Base-by-base conservation (phyloP, 2,113 vertebrate genomes). In the Scortum barcoo region DNA sequence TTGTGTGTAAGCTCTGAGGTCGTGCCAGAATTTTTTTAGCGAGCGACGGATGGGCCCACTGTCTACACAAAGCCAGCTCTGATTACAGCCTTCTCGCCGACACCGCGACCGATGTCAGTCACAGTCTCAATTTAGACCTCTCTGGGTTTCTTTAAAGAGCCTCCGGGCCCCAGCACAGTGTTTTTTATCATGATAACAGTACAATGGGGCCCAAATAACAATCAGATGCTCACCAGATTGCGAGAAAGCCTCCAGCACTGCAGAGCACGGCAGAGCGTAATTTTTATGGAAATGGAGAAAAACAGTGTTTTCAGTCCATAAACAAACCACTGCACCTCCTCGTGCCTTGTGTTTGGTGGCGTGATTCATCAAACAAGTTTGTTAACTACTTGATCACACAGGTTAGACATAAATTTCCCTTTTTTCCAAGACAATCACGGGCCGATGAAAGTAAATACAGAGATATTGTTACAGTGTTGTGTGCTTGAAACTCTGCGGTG, bases 211-310 rank as follows among this genome's bases (percentile, higher is more conserved):
- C 85, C 85, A 93, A 95, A 95, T 94, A 93, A 93, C 92, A 94
- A 90, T 94, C 93, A 92, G 90, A 94, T 95, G 93, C 89, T 90
- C 78, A 67, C 85, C 89, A 91, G 89, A 92, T 90, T 93, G 78
- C 53, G 26, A 77, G 54, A 75, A 28, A 56, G 66, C 85, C 72
- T 86, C 72, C 57, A 60, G 90, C 72, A 0, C 46, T 24, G 69
- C 2, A 63, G 6, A 84, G 33, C 71, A 53, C 16, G 79, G 54
- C 7, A 3, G 44, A 66, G 80, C 5, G 2, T 65, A 13, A 62
- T 72, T 85, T 90, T 87, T 82, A 80, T 87, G 83, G 80, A 85
- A 83, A 66, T 36, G 7, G 56, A 57, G 56, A 79, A 85, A 78
- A 91, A 88, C 76, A 20, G 78, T 63, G 76, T 88, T 88, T 85